Evolutionary conservation across 2,888 invertebrate species (phyloP), one percentile per base, ranked within the genome.

Genomic region (Sesia bembeciformis): DNA sequence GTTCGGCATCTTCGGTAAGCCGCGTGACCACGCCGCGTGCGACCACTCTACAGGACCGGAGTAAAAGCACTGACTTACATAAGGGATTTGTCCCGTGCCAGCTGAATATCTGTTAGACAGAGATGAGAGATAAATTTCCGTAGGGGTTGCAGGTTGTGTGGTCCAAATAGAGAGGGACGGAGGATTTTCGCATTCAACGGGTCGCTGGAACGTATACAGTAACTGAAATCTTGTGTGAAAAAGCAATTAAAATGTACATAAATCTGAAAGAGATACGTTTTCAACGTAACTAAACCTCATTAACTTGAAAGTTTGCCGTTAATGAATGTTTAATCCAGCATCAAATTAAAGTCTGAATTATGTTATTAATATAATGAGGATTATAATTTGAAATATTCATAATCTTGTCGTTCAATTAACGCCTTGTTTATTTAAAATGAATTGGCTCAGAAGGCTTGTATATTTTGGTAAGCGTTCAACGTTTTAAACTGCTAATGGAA

Each of bases 181-280:
- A 76, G 78, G 67, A 74, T 76, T 81, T 81, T 80, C 78, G 68
- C 78, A 76, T 78, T 74, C 69, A 75, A 63, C 72, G 66, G 66
- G 68, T 68, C 62, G 65, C 66, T 74, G 65, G 74, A 76, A 75
- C 72, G 72, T 68, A 53, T 52, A 70, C 68, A 70, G 73, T 50
- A 50, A 50, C 70, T 75, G 73, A 79, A 82, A 84, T 81, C 79
- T 81, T 81, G 81, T 81, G 78, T 80, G 81, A 84, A 84, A 78
- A 78, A 77, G 81, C 87, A 88, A 87, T 89, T 86, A 87, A 84
- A 85, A 83, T 76, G 76, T 78, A 78, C 76, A 82, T 81, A 77
- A 81, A 81, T 81, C 79, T 72, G 72, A 68, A 74, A 73, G 75
- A 77, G 75, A 78, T 76, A 76, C 72, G 67, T 73, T 75, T 67